These are phyloP conservation scores for Geophilus truncorum DNA, from an alignment of 2,888 invertebrate species.

Conservation along the genomic window DNA sequence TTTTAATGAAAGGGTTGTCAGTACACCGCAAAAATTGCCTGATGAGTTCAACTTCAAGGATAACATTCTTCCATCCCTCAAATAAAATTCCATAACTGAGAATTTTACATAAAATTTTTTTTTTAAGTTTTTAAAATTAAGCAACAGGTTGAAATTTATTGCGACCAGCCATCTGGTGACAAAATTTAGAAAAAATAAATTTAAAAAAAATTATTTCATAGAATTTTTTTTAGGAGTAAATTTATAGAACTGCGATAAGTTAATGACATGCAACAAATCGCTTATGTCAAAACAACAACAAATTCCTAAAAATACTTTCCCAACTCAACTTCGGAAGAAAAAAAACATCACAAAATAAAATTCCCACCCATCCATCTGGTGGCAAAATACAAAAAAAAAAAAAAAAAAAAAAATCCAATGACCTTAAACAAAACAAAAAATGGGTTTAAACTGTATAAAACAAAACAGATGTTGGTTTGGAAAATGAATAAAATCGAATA, in stretches of 20 bases:
- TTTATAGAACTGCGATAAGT: too few relatives aligned
- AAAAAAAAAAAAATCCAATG: neutral
- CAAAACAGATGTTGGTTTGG: neutral
- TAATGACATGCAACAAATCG: too few relatives aligned
- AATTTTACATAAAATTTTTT: too few relatives aligned
- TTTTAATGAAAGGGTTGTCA: neutral
- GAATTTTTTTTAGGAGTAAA: too few relatives aligned
- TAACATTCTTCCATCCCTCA: neutral
- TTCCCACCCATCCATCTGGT: neutral
- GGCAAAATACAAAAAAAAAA: neutral
- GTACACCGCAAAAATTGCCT: neutral
- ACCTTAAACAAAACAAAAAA: neutral
- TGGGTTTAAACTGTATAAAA: neutral
- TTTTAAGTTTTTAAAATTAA: too few relatives aligned
- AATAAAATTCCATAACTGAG: neutral
- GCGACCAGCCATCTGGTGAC: too few relatives aligned
- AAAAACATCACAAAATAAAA: neutral
- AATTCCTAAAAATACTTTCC: too few relatives aligned
- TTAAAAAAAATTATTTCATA: too few relatives aligned
- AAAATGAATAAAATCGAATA: neutral
- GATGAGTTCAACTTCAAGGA: slow-evolving; percentile 16
- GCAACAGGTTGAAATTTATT: too few relatives aligned
- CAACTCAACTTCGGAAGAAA: too few relatives aligned
- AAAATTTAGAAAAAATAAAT: too few relatives aligned
- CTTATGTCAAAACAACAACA: too few relatives aligned